Percentiles rank a stretch among this genome's conserved stretches.
Evolutionary conservation across 1,140 invertebrate species (phyloP).

Genomic region (Mylabris phalerata): DNA sequence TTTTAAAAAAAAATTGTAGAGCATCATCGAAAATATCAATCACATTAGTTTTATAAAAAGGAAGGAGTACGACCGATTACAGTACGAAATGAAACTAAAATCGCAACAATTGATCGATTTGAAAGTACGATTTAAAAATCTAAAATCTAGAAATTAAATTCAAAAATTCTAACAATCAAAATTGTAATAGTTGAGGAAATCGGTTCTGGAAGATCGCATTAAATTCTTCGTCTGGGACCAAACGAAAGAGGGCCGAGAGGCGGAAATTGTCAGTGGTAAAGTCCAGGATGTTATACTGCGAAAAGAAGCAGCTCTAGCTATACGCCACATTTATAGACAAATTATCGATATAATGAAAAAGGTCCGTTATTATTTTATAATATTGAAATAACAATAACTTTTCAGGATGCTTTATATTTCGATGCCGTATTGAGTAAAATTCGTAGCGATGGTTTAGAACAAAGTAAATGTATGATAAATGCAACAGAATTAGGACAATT

Average conservation of each 20-base stretch:
- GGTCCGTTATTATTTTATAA: constrained; percentile 52
- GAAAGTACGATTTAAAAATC: constrained; percentile 42
- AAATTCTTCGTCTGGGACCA: constrained; percentile 40
- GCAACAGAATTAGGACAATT: constrained; percentile 53
- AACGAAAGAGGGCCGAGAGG: constrained; percentile 45
- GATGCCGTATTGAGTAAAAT: constrained; percentile 48
- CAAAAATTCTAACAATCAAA: neutral
- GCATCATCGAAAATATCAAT: constrained; percentile 48
- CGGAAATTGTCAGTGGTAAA: constrained; percentile 48
- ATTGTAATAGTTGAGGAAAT: constrained; percentile 2
- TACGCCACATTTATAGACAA: constrained; percentile 50
- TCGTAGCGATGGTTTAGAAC: constrained; percentile 46
- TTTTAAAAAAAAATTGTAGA: constrained; percentile 39
- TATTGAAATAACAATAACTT: constrained; percentile 45
- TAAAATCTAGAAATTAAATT: neutral
- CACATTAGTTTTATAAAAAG: constrained; percentile 53
- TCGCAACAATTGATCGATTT: constrained; percentile 48
- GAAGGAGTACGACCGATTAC: constrained; percentile 50
- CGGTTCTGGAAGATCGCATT: constrained; percentile 44
- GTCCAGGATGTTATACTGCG: constrained; percentile 51
- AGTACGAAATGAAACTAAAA: constrained; percentile 51
- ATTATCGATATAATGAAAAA: constrained; percentile 55
- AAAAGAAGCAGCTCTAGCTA: constrained; percentile 52
- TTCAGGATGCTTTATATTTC: constrained; percentile 51
- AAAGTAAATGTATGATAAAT: constrained; percentile 49